Percentiles rank a stretch among this genome's conserved stretches.
Evolutionary conservation across 1,140 invertebrate species (phyloP).

Genomic region (Drusus annulatus): DNA sequence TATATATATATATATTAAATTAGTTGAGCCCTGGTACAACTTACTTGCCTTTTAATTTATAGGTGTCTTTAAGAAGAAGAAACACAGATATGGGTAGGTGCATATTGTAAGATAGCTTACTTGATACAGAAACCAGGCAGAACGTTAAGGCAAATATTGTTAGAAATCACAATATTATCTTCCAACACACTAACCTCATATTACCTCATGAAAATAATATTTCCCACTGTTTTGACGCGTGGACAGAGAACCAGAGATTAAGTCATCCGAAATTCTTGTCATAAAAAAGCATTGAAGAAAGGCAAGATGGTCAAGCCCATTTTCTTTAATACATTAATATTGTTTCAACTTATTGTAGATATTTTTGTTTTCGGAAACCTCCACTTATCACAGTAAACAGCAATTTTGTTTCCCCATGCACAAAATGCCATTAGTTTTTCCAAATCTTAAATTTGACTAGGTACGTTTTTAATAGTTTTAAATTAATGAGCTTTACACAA

Average conservation of each 20-base stretch:
- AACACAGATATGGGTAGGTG: too few relatives aligned
- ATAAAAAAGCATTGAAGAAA: conserved; percentile 51
- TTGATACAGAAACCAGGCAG: conserved; percentile 5
- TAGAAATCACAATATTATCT: neutral
- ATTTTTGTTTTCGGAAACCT: conserved; percentile 56
- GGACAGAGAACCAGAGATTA: neutral
- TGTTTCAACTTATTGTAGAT: conserved; percentile 62
- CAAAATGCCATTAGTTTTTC: conserved; percentile 11
- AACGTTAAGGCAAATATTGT: neutral
- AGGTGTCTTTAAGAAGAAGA: too few relatives aligned
- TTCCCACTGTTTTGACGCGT: neutral
- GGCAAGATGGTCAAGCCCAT: conserved; percentile 71
- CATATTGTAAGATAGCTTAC: neutral
- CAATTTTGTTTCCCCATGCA: conserved; percentile 13
- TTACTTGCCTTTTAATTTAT: too few relatives aligned
- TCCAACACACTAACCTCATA: neutral
- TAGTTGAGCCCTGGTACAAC: too few relatives aligned
- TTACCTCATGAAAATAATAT: neutral
- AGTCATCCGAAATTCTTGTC: neutral
- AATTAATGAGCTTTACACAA: too few relatives aligned
- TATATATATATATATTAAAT: too few relatives aligned
- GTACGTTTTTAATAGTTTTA: too few relatives aligned
- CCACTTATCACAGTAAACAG: conserved; percentile 31
- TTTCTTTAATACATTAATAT: conserved; percentile 59
- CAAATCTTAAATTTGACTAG: too few relatives aligned